Conservation (phyloP, 2,113 vertebrate genomes). For the Pomatorhinus ruficollis region DNA sequence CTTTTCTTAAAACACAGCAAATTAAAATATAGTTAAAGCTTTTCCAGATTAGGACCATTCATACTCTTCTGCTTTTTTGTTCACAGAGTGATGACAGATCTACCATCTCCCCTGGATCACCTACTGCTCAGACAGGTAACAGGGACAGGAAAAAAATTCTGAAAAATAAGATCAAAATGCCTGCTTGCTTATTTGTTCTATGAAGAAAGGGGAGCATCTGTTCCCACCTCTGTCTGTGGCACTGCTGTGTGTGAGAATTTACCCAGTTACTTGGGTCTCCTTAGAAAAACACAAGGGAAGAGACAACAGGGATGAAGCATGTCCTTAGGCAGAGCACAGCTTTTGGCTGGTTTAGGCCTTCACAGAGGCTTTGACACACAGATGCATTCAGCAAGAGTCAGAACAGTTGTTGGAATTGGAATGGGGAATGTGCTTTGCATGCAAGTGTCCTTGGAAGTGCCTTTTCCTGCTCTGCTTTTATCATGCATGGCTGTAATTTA, state of each 20-base stretch:
- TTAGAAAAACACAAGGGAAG: neutral
- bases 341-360: neutral
- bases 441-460: neutral
- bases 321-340: neutral
- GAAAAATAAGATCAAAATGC: neutral
- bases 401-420: constrained; percentile 37
- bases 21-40: neutral
- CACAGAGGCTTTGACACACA: neutral
- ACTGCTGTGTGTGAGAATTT: neutral
- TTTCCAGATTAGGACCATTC: constrained; percentile 5
- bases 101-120: constrained; percentile 73
- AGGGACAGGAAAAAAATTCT: neutral
- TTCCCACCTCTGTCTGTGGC: neutral
- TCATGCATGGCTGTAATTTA: constrained; percentile 51
- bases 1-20: neutral
- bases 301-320: neutral
- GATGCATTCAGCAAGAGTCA: neutral
- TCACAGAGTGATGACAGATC: constrained; percentile 86
- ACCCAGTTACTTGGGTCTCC: neutral
- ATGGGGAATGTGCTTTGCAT: constrained; percentile 46
- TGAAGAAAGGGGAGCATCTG: neutral
- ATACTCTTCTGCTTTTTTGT: constrained; percentile 32
- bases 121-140: constrained; percentile 83
- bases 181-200: neutral
- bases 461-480: constrained; percentile 44